Evolutionary conservation across 2,797 vertebrate genomes (phyloP).

Genomic region (Siniperca undulata): DNA sequence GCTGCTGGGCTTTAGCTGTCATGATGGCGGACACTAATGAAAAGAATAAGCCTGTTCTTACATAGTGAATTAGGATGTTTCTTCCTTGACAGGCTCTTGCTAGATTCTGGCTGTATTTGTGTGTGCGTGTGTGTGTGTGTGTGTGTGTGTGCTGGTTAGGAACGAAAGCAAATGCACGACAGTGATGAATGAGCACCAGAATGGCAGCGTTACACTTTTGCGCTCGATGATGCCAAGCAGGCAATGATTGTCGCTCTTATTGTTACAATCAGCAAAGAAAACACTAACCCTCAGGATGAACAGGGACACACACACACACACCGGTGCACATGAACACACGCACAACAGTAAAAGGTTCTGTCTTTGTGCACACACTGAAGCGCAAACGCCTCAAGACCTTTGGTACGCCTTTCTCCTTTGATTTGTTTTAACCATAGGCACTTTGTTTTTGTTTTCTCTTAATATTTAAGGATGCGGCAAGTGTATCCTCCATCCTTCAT

Average conservation of each 20-base stretch:
- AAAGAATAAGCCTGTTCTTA: conserved; percentile 67
- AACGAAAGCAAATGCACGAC: conserved; percentile 54
- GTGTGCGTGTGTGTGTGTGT: conserved; percentile 18
- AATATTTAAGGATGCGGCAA: conserved; percentile 59
- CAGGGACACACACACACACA: neutral
- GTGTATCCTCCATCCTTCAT: conserved; percentile 60
- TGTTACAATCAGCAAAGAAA: conserved; percentile 73
- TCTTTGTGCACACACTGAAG: conserved; percentile 13
- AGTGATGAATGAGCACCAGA: conserved; percentile 78
- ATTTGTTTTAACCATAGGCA: conserved; percentile 51
- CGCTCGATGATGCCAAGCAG: conserved; percentile 65
- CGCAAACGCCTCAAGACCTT: conserved; percentile 22
- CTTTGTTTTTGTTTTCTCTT: conserved; percentile 38
- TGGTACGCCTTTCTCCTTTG: conserved; percentile 39
- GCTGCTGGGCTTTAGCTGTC: conserved; percentile 63
- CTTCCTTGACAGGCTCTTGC: conserved; percentile 61
- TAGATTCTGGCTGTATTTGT: conserved; percentile 44
- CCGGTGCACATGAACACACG: conserved; percentile 1
- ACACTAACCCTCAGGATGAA: conserved; percentile 53
- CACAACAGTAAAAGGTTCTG: conserved; percentile 11
- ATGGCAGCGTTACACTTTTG: conserved; percentile 63
- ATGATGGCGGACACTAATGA: conserved; percentile 68
- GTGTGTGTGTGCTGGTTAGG: conserved; percentile 32
- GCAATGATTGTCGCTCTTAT: conserved; percentile 71
- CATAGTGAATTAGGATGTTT: conserved; percentile 72